phyloP scores from a whole-genome alignment of 2,113 vertebrate species.

The Penelope pileata region DNA sequence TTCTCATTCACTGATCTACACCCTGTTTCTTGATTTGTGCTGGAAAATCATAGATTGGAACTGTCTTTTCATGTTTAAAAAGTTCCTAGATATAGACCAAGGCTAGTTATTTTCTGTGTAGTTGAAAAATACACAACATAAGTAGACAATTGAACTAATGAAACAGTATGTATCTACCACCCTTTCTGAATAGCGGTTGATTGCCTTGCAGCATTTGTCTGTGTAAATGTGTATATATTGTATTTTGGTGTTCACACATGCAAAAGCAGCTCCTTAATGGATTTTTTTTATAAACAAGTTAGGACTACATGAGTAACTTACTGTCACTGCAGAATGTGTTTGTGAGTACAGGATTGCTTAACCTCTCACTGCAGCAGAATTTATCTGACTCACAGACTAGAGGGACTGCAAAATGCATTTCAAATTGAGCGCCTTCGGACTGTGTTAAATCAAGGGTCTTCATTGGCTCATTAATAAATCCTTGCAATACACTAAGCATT shows the following conservation, averaged over 20 bases:
- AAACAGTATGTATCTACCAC: background rate
- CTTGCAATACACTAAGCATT: background rate
- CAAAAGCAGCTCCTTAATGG: background rate
- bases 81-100: background rate
- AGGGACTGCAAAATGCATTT: background rate
- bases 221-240: background rate
- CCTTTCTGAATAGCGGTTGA: background rate
- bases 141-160: background rate
- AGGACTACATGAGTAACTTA: background rate
- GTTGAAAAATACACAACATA: background rate
- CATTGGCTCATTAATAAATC: background rate
- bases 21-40: background rate
- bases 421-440: background rate
- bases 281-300: background rate
- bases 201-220: background rate
- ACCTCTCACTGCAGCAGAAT: background rate
- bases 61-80: background rate
- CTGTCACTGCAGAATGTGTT: background rate
- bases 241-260: background rate
- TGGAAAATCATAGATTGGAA: background rate
- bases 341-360: background rate
- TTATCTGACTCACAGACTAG: background rate
- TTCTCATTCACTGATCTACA: background rate
- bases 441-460: background rate
- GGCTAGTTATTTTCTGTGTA: background rate